Evolutionary conservation across 2,113 vertebrate genomes (phyloP), one percentile per base, ranked within the genome.

Genomic region (Leiothrix lutea): DNA sequence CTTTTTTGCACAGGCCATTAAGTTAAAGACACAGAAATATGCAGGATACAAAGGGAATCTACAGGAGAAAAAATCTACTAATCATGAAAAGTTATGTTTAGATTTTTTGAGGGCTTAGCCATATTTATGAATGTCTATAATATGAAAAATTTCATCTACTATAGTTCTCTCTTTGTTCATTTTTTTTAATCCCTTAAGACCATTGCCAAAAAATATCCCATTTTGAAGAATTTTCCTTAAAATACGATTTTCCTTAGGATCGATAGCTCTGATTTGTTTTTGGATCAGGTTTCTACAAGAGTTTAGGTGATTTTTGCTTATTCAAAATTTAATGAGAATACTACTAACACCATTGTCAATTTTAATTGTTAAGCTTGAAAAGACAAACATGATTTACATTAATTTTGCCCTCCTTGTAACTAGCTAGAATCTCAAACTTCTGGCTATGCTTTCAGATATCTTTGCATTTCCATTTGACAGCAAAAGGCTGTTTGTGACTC

Each of bases 331-430:
- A 97, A 94, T 94, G 50, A 57, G 77, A 94, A 92, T 83, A 28
- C 11, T 92, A 92, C 11, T 92, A 92, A 94, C 89, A 54, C 4
- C 25, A 45, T 25, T 89, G 87, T 45, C 60, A 93, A 48, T 94
- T 74, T 84, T 80, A 90, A 92, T 82, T 89, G 42, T 96, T 95
- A 80, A 93, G 26, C 47, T 94, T 78, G 61, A 98, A 97, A 95
- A 86, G 65, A 50, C 64, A 97, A 96, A 93, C 72, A 86, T 80
- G 81, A 97, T 97, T 98, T 97, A 96, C 78, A 95, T 96, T 96
- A 95, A 96, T 94, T 92, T 94, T 78, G 66, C 57, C 53, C 62
- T 72, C 50, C 88, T 93, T 80, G 83, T 88, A 96, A 86, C 47
- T 92, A 96, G 96, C 96, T 96, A 95, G 81, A 94, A 96, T 38